Conservation (phyloP, 2,888 invertebrate species). For the Perizoma flavofasciatum region DNA sequence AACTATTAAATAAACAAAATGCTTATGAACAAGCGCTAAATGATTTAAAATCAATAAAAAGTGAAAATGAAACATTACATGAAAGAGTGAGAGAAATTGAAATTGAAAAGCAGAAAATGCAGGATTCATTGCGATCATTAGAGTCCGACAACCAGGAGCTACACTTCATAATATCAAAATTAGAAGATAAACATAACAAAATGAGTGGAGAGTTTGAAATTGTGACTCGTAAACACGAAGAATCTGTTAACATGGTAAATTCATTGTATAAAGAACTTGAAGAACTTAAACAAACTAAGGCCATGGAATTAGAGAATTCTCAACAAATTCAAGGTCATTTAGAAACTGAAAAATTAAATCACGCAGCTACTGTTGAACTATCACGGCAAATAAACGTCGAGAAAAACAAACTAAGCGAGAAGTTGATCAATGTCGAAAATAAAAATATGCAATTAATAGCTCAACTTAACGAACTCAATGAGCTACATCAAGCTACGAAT, state of each 20-base stretch:
- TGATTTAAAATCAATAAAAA: slow-evolving; percentile 29
- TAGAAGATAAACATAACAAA: slow-evolving; percentile 13
- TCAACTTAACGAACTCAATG: slow-evolving; percentile 28
- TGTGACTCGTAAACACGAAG: slow-evolving; percentile 14
- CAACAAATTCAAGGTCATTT: slow-evolving; percentile 18
- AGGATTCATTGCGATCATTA: slow-evolving; percentile 3
- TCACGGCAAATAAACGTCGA: slow-evolving; percentile 20
- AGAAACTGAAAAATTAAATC: slow-evolving; percentile 24
- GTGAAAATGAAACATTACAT: slow-evolving; percentile 32
- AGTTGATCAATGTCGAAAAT: slow-evolving; percentile 38
- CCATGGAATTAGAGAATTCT: slow-evolving; percentile 8
- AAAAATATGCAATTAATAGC: slow-evolving; percentile 32
- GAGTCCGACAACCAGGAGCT: slow-evolving; percentile 18
- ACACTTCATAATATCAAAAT: slow-evolving; percentile 8
- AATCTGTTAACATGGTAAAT: slow-evolving; percentile 9
- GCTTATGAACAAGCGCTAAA: slow-evolving; percentile 25
- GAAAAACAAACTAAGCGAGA: slow-evolving; percentile 28
- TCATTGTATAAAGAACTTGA: slow-evolving; percentile 12
- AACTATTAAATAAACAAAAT: slow-evolving; percentile 12
- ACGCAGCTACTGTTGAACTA: slow-evolving; percentile 18
- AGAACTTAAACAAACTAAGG: slow-evolving; percentile 10
- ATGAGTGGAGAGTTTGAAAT: slow-evolving; percentile 12
- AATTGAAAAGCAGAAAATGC: slow-evolving; percentile 12
- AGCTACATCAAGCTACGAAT: slow-evolving; percentile 16
- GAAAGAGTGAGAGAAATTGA: slow-evolving; percentile 18